Evolutionary conservation across 2,113 vertebrate genomes (phyloP).

Genomic region (Aramus guarauna): DNA sequence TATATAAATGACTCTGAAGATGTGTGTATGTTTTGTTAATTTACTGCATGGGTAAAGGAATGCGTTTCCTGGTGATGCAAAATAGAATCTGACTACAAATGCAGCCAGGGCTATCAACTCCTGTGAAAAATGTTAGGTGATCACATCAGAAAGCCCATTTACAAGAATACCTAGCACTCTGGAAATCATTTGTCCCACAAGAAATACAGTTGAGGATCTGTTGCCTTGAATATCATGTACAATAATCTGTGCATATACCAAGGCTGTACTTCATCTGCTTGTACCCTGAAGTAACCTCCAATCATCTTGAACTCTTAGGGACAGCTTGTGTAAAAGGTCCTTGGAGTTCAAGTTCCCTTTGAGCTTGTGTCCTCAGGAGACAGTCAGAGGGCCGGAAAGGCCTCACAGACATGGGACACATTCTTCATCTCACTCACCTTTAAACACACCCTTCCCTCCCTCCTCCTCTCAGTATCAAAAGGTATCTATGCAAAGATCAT

Average conservation of each 20-base stretch:
- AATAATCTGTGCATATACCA: background rate
- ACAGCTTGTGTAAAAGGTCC: background rate
- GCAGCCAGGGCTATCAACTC: background rate
- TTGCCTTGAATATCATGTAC: background rate
- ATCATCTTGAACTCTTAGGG: background rate
- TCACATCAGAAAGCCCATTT: background rate
- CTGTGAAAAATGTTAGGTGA: background rate
- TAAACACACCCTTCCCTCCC: background rate
- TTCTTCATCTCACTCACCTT: background rate
- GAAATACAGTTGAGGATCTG: background rate
- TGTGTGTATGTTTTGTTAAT: constrained; percentile 17
- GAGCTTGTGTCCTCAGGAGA: background rate
- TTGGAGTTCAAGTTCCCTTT: background rate
- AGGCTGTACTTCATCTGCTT: background rate
- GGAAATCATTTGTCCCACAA: background rate
- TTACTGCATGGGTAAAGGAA: background rate
- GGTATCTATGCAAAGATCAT: background rate
- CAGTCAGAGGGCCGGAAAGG: background rate
- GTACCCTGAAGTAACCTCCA: background rate
- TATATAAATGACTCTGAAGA: constrained; percentile 40
- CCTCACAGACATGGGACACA: background rate
- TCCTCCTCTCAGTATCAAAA: background rate
- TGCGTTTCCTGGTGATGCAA: background rate
- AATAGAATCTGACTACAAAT: background rate
- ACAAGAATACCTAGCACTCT: background rate